phyloP scores from a whole-genome alignment of 2,888 invertebrate genomes.

The Gortyna flavago region DNA sequence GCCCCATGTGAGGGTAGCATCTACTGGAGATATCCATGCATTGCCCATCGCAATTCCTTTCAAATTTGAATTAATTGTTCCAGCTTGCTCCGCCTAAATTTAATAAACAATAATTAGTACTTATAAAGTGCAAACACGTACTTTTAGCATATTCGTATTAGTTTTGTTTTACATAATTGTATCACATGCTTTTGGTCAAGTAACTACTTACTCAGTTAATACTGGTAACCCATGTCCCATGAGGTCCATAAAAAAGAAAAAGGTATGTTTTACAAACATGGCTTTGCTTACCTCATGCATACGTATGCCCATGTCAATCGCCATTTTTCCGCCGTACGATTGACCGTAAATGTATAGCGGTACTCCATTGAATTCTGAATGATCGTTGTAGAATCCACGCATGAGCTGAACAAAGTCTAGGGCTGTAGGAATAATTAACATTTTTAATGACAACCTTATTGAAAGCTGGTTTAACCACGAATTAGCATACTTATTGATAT shows the following conservation, averaged over 20 bases:
- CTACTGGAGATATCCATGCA: slow-evolving; percentile 97
- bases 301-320: slow-evolving; percentile 93
- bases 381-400: slow-evolving; percentile 91
- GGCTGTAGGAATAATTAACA: slow-evolving; percentile 84
- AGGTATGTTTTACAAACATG: slow-evolving; percentile 6
- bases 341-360: slow-evolving; percentile 96
- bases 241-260: background rate
- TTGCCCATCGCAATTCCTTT: slow-evolving; percentile 96
- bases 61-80: slow-evolving; percentile 92
- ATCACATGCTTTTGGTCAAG: slow-evolving; percentile 13
- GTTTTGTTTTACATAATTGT: slow-evolving; percentile 28
- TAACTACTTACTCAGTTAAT: slow-evolving; percentile 3
- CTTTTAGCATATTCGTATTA: background rate
- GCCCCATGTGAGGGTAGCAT: slow-evolving; percentile 95
- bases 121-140: background rate
- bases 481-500: background rate
- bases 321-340: slow-evolving; percentile 98
- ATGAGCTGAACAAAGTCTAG: slow-evolving; percentile 93
- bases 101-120: slow-evolving; percentile 22
- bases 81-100: slow-evolving; percentile 91
- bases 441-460: background rate
- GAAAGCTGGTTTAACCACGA: background rate
- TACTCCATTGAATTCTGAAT: slow-evolving; percentile 92
- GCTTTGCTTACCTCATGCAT: slow-evolving; percentile 87
- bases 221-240: slow-evolving; percentile 7